phyloP scores from a whole-genome alignment of 2,797 vertebrate genomes.

The Delichon dasypus region DNA sequence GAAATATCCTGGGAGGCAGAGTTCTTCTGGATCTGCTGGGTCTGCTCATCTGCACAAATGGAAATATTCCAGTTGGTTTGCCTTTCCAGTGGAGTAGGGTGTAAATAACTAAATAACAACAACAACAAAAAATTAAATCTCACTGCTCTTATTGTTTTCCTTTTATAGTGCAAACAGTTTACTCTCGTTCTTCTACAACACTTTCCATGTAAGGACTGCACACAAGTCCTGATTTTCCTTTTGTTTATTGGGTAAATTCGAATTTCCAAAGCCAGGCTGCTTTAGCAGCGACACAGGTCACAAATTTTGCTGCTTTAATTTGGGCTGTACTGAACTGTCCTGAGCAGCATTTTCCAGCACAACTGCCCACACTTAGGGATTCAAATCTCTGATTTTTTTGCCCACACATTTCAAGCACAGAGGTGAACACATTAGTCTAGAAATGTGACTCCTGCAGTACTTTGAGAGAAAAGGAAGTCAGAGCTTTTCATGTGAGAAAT shows the following conservation, averaged over 20 bases:
- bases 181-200: rapidly evolving
- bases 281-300: neutral
- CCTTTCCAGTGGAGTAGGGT: neutral
- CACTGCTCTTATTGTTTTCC: neutral
- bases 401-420: rapidly evolving
- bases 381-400: neutral
- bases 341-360: neutral
- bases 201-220: neutral
- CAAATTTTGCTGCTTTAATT: neutral
- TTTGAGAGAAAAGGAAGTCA: neutral
- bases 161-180: neutral
- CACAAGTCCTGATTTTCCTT: neutral
- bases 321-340: neutral
- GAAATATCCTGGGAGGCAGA: neutral
- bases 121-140: neutral
- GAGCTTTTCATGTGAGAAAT: neutral
- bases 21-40: neutral
- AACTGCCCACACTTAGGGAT: neutral
- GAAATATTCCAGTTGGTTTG: neutral
- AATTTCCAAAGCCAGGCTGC: neutral
- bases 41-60: neutral
- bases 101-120: neutral
- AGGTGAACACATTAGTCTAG: neutral
- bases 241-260: neutral
- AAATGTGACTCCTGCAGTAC: neutral